phyloP scores from a whole-genome alignment of 2,888 invertebrate species.

The Philopedon plagiatum region DNA sequence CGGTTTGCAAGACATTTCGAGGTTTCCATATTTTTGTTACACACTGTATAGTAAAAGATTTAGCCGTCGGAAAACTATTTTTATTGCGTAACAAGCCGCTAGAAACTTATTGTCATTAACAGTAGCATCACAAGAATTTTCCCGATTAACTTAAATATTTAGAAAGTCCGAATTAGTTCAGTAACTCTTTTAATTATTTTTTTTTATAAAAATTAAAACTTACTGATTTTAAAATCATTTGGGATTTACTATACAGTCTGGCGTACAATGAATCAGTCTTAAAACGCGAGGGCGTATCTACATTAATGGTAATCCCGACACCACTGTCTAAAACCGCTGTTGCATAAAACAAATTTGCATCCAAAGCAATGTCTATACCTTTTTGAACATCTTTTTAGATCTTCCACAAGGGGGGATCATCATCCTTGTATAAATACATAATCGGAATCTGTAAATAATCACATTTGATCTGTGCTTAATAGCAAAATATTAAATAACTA shows the following conservation, averaged over 20 bases:
- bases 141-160: too few species aligned
- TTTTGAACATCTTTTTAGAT: conserved; percentile 23
- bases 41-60: too few species aligned
- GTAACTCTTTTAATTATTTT: too few species aligned
- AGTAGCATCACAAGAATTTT: too few species aligned
- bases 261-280: background rate
- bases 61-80: too few species aligned
- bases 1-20: too few species aligned
- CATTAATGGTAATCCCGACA: conserved; percentile 13
- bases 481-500: conserved; percentile 17
- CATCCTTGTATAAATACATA: conserved; percentile 43
- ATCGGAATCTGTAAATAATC: conserved; percentile 24
- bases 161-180: too few species aligned
- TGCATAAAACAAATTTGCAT: conserved; percentile 46
- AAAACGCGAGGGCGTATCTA: conserved; percentile 10
- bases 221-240: too few species aligned
- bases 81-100: too few species aligned
- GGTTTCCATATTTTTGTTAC: too few species aligned
- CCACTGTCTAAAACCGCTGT: conserved; percentile 34
- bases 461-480: conserved; percentile 23
- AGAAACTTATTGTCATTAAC: too few species aligned
- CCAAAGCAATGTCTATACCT: conserved; percentile 28
- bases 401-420: conserved; percentile 37
- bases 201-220: too few species aligned
- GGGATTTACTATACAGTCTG: background rate